Base-by-base conservation (phyloP, 2,113 vertebrate species). In the Girardinichthys multiradiatus region DNA sequence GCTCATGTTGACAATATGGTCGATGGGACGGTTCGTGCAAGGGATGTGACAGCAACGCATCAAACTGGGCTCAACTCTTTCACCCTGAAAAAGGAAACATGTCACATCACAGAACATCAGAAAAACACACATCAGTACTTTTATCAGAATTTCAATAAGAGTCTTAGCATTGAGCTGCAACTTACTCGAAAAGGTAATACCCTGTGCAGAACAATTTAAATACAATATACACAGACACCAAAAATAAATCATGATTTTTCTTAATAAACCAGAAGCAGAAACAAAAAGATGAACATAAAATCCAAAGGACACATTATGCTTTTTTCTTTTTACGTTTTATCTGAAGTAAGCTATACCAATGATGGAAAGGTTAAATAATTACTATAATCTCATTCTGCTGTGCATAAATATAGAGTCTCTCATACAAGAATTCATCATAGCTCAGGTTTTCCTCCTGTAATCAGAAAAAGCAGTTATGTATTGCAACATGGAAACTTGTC, bases 1-100 rank as follows among this genome's bases (percentile, higher is more conserved):
- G 91, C 72, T 91, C 89, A 99, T 94, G 81, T 96, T 95, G 80
- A 90, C 84, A 0, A 63, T 48, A 17, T 86, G 86, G 80, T 82
- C 90, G 42, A 96, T 74, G 51, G 95, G 96, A 33, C 90, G 85
- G 72, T 93, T 92, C 0, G 88, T 91, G 82, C 98, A 99, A 7
- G 94, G 83, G 76, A 90, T 70, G 76, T 97, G 95, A 88, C 96
- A 96, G 93, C 97, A 99, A 37, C 94, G 94, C 86, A 92, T 72
- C 83, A 99, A 91, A 74, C 97, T 95, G 82, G 94, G 94, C 86
- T 98, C 96, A 82, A 94, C 73, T 80, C 87, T 93, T 0, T 17
- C 29, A 48, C 95, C 96, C 97, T 99, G 91, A 13, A 82, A 79
- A 86, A 17, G 58, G 17, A 59, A 0, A 21, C 19, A 37, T 21